These are phyloP conservation scores for Isoperla grammatica DNA, from an alignment of 2,888 invertebrate species.

Conservation along the genomic window DNA sequence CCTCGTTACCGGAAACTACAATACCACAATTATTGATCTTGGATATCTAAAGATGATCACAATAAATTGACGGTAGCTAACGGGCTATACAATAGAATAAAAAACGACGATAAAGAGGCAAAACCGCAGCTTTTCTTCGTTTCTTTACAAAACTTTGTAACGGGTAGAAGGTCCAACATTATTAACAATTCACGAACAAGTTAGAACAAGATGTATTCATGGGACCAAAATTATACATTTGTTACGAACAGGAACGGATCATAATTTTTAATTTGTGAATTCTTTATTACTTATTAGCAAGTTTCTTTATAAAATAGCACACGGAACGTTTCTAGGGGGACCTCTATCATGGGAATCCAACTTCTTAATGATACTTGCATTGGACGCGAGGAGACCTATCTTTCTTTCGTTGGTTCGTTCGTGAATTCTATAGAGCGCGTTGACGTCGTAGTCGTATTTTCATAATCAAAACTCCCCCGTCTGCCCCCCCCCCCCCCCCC, in stretches of 20 bases:
- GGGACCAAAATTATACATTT: too few relatives aligned
- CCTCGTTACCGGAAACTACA: conserved; percentile 1
- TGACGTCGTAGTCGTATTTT: conserved; percentile 13
- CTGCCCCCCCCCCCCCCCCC: not conserved
- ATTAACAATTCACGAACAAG: too few relatives aligned
- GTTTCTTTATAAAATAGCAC: conserved; percentile 2
- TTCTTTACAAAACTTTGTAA: too few relatives aligned
- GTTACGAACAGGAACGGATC: too few relatives aligned
- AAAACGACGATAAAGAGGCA: too few relatives aligned
- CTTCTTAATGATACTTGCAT: conserved; percentile 18
- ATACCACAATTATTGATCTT: not conserved
- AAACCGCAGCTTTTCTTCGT: too few relatives aligned
- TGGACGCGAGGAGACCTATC: conserved; percentile 13
- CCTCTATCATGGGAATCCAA: conserved; percentile 10
- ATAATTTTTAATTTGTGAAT: too few relatives aligned
- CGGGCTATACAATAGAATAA: too few relatives aligned
- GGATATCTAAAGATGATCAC: conserved; percentile 10
- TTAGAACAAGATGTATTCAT: too few relatives aligned
- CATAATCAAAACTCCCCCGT: conserved; percentile 16
- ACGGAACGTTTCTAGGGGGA: not conserved
- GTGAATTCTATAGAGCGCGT: conserved; percentile 6
- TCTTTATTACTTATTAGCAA: conserved; percentile 7
- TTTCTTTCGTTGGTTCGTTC: conserved; percentile 3
- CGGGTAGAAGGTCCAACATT: too few relatives aligned
- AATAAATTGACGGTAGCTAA: not conserved